Conservation (phyloP, 2,888 invertebrate genomes). For the Parapristionchus giblindavisi region DNA sequence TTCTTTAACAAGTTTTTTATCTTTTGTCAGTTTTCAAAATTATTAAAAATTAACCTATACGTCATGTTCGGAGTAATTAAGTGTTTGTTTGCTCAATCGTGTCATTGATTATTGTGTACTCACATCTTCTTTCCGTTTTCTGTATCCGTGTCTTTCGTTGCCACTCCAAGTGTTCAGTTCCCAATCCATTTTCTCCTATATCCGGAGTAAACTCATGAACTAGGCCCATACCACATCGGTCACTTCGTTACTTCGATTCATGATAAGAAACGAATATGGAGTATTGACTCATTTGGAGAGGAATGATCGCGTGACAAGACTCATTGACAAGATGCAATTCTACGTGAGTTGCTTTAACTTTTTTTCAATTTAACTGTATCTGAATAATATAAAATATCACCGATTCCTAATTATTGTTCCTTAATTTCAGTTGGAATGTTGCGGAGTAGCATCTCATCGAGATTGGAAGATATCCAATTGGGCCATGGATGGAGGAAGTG, state of each 20-base stretch:
- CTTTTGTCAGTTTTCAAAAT: background rate
- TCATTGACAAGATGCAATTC: conserved; percentile 61
- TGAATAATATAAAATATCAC: no score
- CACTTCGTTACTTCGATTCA: conserved; percentile 41
- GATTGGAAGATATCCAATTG: conserved; percentile 35
- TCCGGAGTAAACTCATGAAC: no score
- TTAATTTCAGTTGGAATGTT: conserved; percentile 28
- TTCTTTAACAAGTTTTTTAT: background rate
- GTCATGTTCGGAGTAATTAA: background rate
- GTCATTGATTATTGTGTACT: background rate
- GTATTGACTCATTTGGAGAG: conserved; percentile 46
- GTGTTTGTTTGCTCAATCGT: background rate
- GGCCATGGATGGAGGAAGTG: conserved; percentile 31
- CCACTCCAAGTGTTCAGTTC: background rate
- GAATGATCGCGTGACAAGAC: conserved; percentile 51
- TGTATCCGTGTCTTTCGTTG: background rate
- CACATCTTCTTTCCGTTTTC: background rate
- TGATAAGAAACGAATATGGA: conserved; percentile 59
- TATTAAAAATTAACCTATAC: background rate
- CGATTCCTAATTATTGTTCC: no score
- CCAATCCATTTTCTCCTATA: background rate
- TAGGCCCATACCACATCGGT: conserved; percentile 17
- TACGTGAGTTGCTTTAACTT: conserved; percentile 47
- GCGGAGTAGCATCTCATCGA: conserved; percentile 33
- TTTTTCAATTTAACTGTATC: no score